Conservation (phyloP, 2,888 invertebrate species). For the Gastrophysa polygoni region DNA sequence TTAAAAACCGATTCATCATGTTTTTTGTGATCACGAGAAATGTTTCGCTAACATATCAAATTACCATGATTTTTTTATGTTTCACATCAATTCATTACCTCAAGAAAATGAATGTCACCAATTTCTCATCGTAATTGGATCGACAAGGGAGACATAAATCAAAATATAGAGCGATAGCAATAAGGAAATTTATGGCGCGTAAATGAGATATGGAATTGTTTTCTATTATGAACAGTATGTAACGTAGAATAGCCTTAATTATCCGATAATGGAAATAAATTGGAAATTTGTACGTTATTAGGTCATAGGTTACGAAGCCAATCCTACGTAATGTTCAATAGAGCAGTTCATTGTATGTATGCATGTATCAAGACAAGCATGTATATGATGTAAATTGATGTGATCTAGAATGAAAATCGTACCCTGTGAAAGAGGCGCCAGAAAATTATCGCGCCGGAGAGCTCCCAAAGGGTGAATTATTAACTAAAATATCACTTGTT, state of each 20-base stretch:
- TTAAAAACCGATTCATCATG: no score
- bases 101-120: no score
- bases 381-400: neutral
- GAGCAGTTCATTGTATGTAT: conserved; percentile 9
- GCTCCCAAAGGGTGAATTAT: neutral
- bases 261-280: conserved; percentile 36
- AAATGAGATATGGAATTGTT: neutral
- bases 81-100: no score
- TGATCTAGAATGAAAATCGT: conserved; percentile 8
- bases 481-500: no score
- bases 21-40: no score
- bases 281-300: conserved; percentile 36
- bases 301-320: conserved; percentile 37
- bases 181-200: neutral
- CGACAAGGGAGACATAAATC: neutral
- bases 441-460: conserved; percentile 10
- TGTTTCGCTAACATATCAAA: no score
- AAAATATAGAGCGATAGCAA: neutral
- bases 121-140: neutral
- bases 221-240: conserved; percentile 6
- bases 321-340: conserved; percentile 27
- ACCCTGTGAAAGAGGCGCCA: conserved; percentile 10
- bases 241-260: conserved; percentile 26
- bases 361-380: neutral
- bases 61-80: no score